Evolutionary conservation across 2,797 vertebrate genomes (phyloP).

Genomic region (Megalops cyprinoides): DNA sequence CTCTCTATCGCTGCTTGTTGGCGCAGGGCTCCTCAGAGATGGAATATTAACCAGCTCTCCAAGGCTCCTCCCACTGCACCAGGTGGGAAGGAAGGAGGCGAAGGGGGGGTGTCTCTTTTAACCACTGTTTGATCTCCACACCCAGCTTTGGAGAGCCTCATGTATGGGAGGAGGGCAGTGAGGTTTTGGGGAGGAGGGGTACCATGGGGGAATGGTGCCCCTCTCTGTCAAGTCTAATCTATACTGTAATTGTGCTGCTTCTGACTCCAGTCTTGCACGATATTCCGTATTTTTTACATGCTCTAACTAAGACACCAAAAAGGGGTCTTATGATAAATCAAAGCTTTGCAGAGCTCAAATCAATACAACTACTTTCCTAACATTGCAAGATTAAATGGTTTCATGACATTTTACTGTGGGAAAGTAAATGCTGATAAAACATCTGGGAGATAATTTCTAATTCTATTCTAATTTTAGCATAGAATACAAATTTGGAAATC

Average conservation of each 20-base stretch:
- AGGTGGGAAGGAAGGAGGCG: background rate
- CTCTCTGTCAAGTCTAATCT: background rate
- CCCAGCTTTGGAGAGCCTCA: background rate
- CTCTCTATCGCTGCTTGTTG: slow-evolving; percentile 50
- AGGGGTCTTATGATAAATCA: background rate
- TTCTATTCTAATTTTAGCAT: background rate
- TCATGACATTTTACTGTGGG: background rate
- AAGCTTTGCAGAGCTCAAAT: background rate
- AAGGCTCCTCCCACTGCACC: slow-evolving; percentile 58
- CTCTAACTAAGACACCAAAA: background rate
- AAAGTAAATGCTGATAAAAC: background rate
- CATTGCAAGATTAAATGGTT: background rate
- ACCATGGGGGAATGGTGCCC: background rate
- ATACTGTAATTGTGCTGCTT: background rate
- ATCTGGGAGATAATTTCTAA: background rate
- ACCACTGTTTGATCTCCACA: background rate
- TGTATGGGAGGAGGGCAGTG: background rate
- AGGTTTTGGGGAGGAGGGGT: background rate
- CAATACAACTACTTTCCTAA: background rate
- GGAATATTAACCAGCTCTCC: slow-evolving; percentile 71
- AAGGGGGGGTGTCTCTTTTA: background rate
- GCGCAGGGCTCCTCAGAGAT: slow-evolving; percentile 52
- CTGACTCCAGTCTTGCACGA: background rate
- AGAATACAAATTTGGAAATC: background rate
- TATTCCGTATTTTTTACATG: background rate